Evolutionary conservation across 23 tunicate genomes (phyloP).

Genomic region (Oikopleura albicans): DNA sequence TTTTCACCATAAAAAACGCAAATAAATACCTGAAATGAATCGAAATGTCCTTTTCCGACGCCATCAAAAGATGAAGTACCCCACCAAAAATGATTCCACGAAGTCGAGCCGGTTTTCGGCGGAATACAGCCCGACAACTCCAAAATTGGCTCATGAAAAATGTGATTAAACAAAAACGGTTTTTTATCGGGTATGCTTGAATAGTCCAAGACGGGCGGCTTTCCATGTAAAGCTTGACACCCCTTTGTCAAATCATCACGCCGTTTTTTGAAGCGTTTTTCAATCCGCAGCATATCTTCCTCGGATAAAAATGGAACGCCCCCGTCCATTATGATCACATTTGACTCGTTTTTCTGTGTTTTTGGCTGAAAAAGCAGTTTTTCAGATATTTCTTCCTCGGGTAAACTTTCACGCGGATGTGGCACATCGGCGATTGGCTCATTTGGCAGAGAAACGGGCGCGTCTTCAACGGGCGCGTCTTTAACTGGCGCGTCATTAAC

Average conservation of each 20-base stretch:
- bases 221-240: not conserved
- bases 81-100: slow-evolving; percentile 13
- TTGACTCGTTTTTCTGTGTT: not conserved
- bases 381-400: not conserved
- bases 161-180: not conserved
- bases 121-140: not conserved
- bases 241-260: not conserved
- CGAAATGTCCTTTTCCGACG: not conserved
- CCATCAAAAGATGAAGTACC: not conserved
- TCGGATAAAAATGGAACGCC: not conserved
- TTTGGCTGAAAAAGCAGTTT: not conserved
- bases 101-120: not conserved
- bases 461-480: too few species aligned
- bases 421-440: too few species aligned
- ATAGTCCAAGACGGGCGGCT: not conserved
- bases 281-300: not conserved
- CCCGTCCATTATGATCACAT: too few species aligned
- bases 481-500: too few species aligned
- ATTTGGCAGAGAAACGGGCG: too few species aligned
- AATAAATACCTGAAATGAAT: slow-evolving; percentile 2
- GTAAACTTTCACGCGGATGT: not conserved
- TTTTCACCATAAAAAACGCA: too few species aligned
- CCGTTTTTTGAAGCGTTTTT: not conserved
- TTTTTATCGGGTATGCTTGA: not conserved
- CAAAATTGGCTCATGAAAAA: not conserved